These are phyloP conservation scores for Mionectes olivaceus DNA, from an alignment of 2,797 vertebrate species.

Conservation along the genomic window DNA sequence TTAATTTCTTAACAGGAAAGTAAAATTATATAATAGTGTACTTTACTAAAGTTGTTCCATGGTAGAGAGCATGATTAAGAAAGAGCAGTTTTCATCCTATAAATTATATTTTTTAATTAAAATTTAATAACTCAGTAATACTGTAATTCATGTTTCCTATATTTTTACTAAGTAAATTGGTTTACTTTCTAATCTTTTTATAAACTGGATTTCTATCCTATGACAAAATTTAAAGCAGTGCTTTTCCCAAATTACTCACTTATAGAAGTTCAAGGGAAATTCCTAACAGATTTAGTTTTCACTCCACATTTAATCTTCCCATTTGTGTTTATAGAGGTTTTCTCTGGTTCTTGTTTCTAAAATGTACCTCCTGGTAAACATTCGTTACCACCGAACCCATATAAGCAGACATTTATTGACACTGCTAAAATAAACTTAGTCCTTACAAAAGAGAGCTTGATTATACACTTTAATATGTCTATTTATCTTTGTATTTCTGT, in stretches of 20 bases:
- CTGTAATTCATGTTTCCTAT: conserved; percentile 33
- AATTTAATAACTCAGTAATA: conserved; percentile 54
- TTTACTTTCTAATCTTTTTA: conserved; percentile 30
- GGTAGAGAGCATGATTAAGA: conserved; percentile 59
- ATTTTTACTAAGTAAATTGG: conserved; percentile 62
- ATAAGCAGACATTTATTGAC: conserved; percentile 60
- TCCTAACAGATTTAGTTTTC: conserved; percentile 55
- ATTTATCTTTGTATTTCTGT: conserved; percentile 63
- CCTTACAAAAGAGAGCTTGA: conserved; percentile 31
- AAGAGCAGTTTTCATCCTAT: conserved; percentile 52
- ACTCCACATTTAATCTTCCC: neutral
- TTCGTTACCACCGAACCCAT: conserved; percentile 13
- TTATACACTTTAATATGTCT: conserved; percentile 61
- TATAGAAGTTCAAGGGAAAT: conserved; percentile 41
- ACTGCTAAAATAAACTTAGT: conserved; percentile 59
- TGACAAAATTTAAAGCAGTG: conserved; percentile 35
- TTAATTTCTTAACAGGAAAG: conserved; percentile 48
- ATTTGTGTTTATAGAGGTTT: neutral
- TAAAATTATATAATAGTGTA: conserved; percentile 33
- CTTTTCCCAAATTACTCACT: conserved; percentile 38
- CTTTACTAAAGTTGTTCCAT: conserved; percentile 64
- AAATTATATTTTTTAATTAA: conserved; percentile 71
- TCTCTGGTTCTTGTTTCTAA: conserved; percentile 34
- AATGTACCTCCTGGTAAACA: conserved; percentile 41
- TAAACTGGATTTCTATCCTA: conserved; percentile 25